Evolutionary conservation across 1,140 invertebrate genomes (phyloP), one percentile per base, ranked within the genome.

Genomic region (Drosophila leontia): DNA sequence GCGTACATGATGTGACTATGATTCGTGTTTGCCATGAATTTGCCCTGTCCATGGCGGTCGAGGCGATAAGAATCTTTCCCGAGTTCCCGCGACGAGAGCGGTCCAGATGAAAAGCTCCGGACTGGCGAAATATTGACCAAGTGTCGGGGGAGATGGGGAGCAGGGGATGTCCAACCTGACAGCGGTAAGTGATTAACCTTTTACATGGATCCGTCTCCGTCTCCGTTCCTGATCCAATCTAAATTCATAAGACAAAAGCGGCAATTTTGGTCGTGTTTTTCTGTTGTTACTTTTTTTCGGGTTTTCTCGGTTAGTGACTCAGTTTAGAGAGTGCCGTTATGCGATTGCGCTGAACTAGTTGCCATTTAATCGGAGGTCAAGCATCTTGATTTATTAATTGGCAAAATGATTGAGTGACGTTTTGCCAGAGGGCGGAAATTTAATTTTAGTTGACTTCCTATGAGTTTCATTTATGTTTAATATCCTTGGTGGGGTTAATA

Each of bases 241-340:
- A 72, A 71, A 72, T 72, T 60, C 70, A 72, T 32, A 72, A 72
- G 67, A 72, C 70, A 72, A 72, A 72, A 72, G 70, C 70, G 70
- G 67, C 23, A 37, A 60, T 71, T 72, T 71, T 44, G 44, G 13
- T 15, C 19, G 56, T 23, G 26, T n/a, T 61, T 37, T 7, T n/a
- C 50, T 37, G 5, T 26, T 17, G 9, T 9, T n/a, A 9, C 1
- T 15, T 57, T 19, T 64, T 26, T 17, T 35, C 0, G 23, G n/a
- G 17, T 63, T 56, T 61, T 65, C 59, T 35, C 32, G 58, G 58
- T 37, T 70, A 55, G 67, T 68, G 67, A 70, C 47, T 70, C 67
- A 68, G 67, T 32, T 70, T 68, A 55, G 67, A 70, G 62, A 72
- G 69, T 72, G 45, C 69, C 69, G 69, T 72, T 72, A 72, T 72